Evolutionary conservation across 2,797 vertebrate species (phyloP), one percentile per base, ranked within the genome.

Genomic region (Epinephelus awoara): DNA sequence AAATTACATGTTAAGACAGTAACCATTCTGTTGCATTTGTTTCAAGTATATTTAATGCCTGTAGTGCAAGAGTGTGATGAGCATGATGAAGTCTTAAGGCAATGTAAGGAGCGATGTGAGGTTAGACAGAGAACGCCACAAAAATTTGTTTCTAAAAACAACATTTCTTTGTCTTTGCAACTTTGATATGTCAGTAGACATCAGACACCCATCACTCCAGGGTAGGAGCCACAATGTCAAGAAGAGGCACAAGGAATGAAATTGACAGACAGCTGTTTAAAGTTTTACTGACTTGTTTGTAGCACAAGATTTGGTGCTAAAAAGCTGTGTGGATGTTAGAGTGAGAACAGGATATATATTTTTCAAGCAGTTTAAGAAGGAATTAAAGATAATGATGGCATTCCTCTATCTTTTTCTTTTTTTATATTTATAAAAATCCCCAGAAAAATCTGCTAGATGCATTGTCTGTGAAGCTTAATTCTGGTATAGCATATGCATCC

Each of bases 191-290:
- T 80, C 65, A 76, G 65, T 13, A 63, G 59, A 75, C 80, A 78
- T 74, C 68, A 83, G 68, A 63, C 52, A 70, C 34, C 25, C 5
- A 69, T 67, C 57, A 71, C 85, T 85, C 38, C 59, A 72, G 82
- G 72, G 84, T 75, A 88, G 75, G 69, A 85, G 63, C 56, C 51
- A 46, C 85, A 87, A 79, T 85, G 83, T 85, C 83, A 82, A 82
- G 62, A 75, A 61, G 66, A 79, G 51, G 57, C 65, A 59, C 62
- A 77, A 71, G 46, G 54, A 74, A 68, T 50, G 19, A 29, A 73
- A 83, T 66, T 85, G 83, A 87, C 71, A 34, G 81, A 87, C 82
- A 85, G 80, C 61, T 88, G 70, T 71, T 83, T 34, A 11, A 69
- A 83, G 66, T 87, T 76, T 58, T 69, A 59, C 68, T 79, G 83